Evolutionary conservation across 2,113 vertebrate species (phyloP).

Genomic region (Oryzias woworae): DNA sequence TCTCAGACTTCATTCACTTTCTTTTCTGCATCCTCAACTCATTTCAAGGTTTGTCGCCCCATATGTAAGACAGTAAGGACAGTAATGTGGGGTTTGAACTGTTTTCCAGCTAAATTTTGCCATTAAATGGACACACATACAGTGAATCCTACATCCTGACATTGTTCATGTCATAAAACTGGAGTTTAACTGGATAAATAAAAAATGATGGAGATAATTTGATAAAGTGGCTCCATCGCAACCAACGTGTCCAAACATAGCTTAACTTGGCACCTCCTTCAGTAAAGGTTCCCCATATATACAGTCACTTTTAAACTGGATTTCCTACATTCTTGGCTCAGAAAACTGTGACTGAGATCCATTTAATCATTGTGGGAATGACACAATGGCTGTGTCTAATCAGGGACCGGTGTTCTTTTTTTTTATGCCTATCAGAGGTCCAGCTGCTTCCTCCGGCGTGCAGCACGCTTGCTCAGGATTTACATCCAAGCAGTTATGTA

Average conservation of each 20-base stretch:
- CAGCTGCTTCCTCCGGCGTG: slow-evolving; percentile 35
- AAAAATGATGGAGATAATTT: no score
- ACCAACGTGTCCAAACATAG: no score
- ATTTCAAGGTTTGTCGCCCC: slow-evolving; percentile 70
- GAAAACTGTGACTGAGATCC: slow-evolving; percentile 12
- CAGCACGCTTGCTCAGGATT: not conserved
- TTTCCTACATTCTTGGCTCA: slow-evolving; percentile 30
- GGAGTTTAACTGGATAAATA: no score
- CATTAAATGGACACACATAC: no score
- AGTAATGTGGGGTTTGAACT: no score
- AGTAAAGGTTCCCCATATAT: no score
- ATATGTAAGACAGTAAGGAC: no score
- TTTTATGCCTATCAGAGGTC: slow-evolving; percentile 25
- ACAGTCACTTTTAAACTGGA: not conserved
- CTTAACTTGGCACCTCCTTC: no score
- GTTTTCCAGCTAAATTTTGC: no score
- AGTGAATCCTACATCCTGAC: no score
- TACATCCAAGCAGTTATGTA: slow-evolving; percentile 20
- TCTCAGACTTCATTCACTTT: slow-evolving; percentile 60
- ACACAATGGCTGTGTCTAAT: slow-evolving; percentile 38
- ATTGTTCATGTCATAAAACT: no score
- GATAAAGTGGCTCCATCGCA: no score
- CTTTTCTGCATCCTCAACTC: slow-evolving; percentile 75
- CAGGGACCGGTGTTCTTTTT: slow-evolving; percentile 5
- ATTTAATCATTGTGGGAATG: slow-evolving; percentile 55